Conservation (phyloP, 2,797 vertebrate genomes). For the Avahi laniger region DNA sequence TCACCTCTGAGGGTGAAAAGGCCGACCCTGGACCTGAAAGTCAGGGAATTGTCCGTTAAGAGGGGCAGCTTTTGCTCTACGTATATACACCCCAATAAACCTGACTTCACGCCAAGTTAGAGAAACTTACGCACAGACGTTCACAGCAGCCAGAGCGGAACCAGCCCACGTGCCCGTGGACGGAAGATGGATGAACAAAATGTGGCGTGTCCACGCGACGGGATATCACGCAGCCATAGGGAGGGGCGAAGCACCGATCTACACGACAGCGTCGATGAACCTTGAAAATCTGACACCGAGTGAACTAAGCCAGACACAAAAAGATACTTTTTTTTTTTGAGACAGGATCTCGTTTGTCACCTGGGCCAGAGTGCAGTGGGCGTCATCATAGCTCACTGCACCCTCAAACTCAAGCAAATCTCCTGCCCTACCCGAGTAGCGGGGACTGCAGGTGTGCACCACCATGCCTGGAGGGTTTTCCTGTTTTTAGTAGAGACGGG, state of each 20-base stretch:
- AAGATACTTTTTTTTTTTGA: too few relatives aligned
- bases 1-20: background rate
- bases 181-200: too few relatives aligned
- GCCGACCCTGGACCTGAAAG: background rate
- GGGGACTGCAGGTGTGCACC: too few relatives aligned
- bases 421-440: too few relatives aligned
- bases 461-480: too few relatives aligned
- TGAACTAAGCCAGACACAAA: background rate
- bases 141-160: background rate
- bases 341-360: too few relatives aligned
- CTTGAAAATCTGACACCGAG: rapidly evolving
- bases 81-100: rapidly evolving
- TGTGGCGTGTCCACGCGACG: rapidly evolving
- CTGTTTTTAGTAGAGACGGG: too few relatives aligned
- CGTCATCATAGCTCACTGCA: too few relatives aligned
- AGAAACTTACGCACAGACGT: rapidly evolving
- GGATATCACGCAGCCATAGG: background rate
- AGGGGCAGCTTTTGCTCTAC: background rate
- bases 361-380: too few relatives aligned
- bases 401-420: too few relatives aligned
- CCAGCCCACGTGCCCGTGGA: rapidly evolving
- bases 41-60: background rate
- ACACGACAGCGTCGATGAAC: rapidly evolving
- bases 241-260: rapidly evolving
- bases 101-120: background rate